Evolutionary conservation across 2,113 vertebrate genomes (phyloP), one percentile per base, ranked within the genome.

Genomic region (Lonchura striata): DNA sequence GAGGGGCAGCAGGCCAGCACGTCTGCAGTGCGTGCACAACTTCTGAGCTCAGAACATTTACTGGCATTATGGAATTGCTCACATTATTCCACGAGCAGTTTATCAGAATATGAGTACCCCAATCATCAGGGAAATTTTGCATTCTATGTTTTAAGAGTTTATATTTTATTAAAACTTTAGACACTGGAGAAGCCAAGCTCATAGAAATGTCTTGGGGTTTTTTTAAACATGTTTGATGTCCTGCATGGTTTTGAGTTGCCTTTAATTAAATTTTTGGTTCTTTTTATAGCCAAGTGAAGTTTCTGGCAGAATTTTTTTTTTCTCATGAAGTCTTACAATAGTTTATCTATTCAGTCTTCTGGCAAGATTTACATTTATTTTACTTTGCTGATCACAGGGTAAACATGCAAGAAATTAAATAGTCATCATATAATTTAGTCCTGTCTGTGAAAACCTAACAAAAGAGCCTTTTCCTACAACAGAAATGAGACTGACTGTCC

Each of bases 351-450:
- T 86, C 66, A 41, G 25, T 46, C 27, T 80, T 61, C 63, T 54
- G 39, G 52, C 57, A 57, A 59, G 61, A 30, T 92, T 95, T 88
- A 65, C 65, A 72, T 81, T 94, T 95, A 64, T 81, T 95, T 95
- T 68, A 47, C 86, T 95, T 76, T 82, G 77, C 86, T 70, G 86
- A 94, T 74, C 78, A 33, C 42, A 59, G 23, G 70, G 72, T 76
- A 65, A 80, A 86, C 42, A 80, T 9, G 7, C 22, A 18, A 92
- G 83, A 75, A 95, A 70, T 95, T n/a, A 93, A 71, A 63, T 41
- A 64, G 33, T 53, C 77, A 75, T 82, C 42, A 35, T 28, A 71
- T 63, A 86, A 76, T 91, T 86, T 86, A 66, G 86, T 39, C 59
- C 88, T 84, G 30, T 33, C 59, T 74, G 69, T 3, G 2, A 90